These are phyloP conservation scores for Melanotaenia boesemani DNA, from an alignment of 2,797 vertebrate genomes.

Conservation along the genomic window DNA sequence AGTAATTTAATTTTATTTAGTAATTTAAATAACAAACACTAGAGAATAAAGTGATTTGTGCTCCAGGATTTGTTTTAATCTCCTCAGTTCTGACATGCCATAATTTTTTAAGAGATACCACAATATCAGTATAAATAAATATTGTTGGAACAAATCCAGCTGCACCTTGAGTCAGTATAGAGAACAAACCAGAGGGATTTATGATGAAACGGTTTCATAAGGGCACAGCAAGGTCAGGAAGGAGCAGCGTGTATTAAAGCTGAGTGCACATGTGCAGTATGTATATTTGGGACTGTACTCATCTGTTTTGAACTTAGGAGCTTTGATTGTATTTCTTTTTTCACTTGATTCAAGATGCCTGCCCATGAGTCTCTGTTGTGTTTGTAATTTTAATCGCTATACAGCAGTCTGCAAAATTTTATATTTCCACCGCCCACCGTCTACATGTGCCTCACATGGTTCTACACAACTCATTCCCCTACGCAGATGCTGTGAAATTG, in stretches of 20 bases:
- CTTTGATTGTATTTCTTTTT: slow-evolving; percentile 26
- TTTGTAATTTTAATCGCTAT: slow-evolving; percentile 5
- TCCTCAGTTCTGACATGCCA: no score
- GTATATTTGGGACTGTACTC: slow-evolving; percentile 9
- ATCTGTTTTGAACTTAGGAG: slow-evolving; percentile 13
- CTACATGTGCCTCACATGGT: slow-evolving; percentile 29
- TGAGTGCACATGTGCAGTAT: neutral
- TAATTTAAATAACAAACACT: no score
- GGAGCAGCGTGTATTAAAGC: slow-evolving; percentile 14
- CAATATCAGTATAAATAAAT: no score
- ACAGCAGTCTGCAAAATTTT: slow-evolving; percentile 15
- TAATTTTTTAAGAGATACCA: no score
- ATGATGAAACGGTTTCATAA: neutral
- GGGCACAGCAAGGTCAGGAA: slow-evolving; percentile 22
- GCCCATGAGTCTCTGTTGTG: neutral
- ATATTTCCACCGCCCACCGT: slow-evolving; percentile 30
- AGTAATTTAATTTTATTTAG: no score
- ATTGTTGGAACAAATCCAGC: neutral
- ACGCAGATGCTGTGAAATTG: slow-evolving; percentile 70
- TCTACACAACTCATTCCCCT: slow-evolving; percentile 49
- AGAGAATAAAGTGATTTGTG: no score
- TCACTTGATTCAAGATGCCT: slow-evolving; percentile 19
- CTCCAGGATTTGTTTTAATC: no score
- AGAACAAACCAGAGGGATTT: neutral
- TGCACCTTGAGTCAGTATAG: neutral